Evolutionary conservation across 30 jellyfish, hydroid and myxozoan genomes (phyloP), one percentile per base, ranked within the genome.

Genomic region (Turritopsis rubra): DNA sequence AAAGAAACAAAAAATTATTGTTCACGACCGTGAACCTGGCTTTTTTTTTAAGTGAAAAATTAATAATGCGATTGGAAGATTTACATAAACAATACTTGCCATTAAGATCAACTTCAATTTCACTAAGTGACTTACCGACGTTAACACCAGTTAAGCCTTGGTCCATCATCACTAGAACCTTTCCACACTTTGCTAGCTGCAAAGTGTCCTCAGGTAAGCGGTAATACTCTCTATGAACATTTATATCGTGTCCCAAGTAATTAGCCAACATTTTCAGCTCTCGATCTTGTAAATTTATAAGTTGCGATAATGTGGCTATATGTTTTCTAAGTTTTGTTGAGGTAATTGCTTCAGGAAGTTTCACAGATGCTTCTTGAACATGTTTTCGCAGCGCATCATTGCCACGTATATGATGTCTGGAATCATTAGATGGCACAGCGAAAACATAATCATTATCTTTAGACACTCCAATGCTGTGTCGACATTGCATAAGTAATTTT

Each of bases 221-320:
- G 53, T 86, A 86, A 72, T 86, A 86, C 85, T 86, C 88, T 81
- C 88, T 27, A 80, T 86, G 94, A 52, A 79, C 88, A 26, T 79
- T 54, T 26, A 86, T 73, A 78, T 86, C 94, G 73, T 86, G 94
- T 82, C 88, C 94, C 88, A 86, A 68, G 72, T 79, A 85, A 27
- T 29, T 70, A 28, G 94, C 94, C 76, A 86, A 79, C 88, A 85
- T 77, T 29, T 79, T 88, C 52, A 86, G 79, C 70, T 86, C 94
- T 21, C 84, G 54, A 27, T 73, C 83, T 74, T 74, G 65, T 79
- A 86, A 73, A 75, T 86, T 85, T 20, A 79, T 65, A 31, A 86
- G 70, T 85, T 86, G 88, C 52, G 85, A 79, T 19, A 86, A 85
- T 27, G 88, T 86, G 54, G 94, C 88, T 27, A 86, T 82, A 71